Percentiles rank a stretch among this genome's conserved stretches.
These are phyloP conservation scores for Halesus radiatus DNA, from an alignment of 1,140 invertebrate species.

Conservation along the genomic window DNA sequence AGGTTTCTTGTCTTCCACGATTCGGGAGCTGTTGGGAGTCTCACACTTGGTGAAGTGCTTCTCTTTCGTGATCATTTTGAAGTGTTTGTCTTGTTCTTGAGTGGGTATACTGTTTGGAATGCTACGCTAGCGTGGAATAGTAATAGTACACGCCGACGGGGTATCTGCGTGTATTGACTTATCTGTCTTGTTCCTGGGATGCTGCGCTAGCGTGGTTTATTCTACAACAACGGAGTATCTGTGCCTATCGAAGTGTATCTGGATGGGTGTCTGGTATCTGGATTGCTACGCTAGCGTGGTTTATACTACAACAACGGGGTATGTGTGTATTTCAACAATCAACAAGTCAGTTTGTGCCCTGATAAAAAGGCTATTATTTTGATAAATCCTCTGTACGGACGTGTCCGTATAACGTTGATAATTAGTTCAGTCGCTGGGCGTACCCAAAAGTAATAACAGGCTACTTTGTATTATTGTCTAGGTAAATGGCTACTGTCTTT, in stretches of 20 bases:
- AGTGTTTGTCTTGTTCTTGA: slow-evolving; percentile 2
- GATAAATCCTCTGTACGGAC: slow-evolving; percentile 17
- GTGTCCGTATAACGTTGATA: slow-evolving; percentile 54
- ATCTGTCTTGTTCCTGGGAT: not conserved
- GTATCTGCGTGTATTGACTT: too few species aligned
- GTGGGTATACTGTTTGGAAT: too few species aligned
- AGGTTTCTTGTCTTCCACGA: slow-evolving; percentile 53
- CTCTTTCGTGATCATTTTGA: slow-evolving; percentile 56
- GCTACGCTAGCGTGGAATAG: not conserved
- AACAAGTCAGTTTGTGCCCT: slow-evolving; percentile 55
- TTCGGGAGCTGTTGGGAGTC: slow-evolving; percentile 51
- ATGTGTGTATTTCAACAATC: slow-evolving; percentile 16
- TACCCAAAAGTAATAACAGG: slow-evolving; percentile 51
- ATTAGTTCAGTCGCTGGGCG: slow-evolving; percentile 53
- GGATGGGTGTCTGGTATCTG: too few species aligned
- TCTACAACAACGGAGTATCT: not conserved
- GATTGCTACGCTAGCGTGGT: too few species aligned
- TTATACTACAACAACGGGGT: not conserved
- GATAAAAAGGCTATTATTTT: slow-evolving; percentile 15
- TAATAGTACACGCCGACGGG: too few species aligned
- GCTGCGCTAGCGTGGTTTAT: not conserved
- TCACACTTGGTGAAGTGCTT: slow-evolving; percentile 54
- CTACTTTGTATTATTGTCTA: slow-evolving; percentile 53
- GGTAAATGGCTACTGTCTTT: slow-evolving; percentile 56
- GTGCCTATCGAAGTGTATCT: too few species aligned